A percentile compares a stretch with the other conserved stretches of the same genome.
Conservation (phyloP, 2,888 invertebrate species). For the Gonocerus acuteangulatus region DNA sequence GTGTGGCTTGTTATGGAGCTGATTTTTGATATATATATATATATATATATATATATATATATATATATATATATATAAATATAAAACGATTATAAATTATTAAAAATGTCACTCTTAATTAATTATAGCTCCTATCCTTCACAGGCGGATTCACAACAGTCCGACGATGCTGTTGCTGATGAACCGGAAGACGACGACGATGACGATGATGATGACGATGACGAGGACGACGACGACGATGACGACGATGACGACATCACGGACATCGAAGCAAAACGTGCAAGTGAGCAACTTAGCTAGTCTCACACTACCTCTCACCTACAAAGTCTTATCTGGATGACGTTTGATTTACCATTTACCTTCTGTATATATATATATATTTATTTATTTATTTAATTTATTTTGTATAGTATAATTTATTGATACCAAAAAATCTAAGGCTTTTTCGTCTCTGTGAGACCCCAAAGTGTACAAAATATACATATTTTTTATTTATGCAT, state of each 20-base stretch:
- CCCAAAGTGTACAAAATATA: conserved; percentile 19
- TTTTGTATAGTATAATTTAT: background rate
- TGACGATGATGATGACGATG: conserved; percentile 45
- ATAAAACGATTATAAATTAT: too few species aligned
- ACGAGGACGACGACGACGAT: conserved; percentile 46
- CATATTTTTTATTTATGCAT: conserved; percentile 10
- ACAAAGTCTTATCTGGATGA: background rate
- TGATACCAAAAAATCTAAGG: too few species aligned
- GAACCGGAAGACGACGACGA: conserved; percentile 44
- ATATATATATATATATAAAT: too few species aligned
- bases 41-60: too few species aligned
- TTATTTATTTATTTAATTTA: conserved; percentile 32
- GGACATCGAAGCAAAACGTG: conserved; percentile 60
- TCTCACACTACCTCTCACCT: background rate
- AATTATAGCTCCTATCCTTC: background rate
- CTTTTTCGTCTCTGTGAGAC: conserved; percentile 10
- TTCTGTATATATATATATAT: conserved; percentile 25
- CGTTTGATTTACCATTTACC: conserved; percentile 2
- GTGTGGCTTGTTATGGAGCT: too few species aligned
- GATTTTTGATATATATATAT: too few species aligned
- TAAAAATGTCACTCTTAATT: too few species aligned
- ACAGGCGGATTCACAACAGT: conserved; percentile 30
- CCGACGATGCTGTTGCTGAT: conserved; percentile 44
- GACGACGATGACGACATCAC: conserved; percentile 47
- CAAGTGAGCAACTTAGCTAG: conserved; percentile 67